A percentile compares a stretch with the other conserved stretches of the same genome.
phyloP scores from a whole-genome alignment of 2,113 vertebrate species.

The Tetraodon nigroviridis region DNA sequence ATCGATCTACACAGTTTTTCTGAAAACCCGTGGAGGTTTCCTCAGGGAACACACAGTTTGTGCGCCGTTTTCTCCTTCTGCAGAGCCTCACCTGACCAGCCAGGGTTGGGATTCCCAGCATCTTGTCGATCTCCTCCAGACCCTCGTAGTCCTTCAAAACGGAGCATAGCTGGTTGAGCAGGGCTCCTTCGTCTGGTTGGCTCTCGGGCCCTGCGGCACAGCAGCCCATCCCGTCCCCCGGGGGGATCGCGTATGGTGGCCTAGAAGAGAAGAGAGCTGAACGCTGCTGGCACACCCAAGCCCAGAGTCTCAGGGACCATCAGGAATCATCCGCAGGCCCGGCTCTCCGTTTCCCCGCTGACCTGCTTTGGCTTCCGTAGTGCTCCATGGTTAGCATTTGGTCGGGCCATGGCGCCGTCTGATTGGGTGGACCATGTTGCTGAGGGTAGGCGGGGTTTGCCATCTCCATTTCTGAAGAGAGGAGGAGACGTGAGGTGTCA shows the following conservation, averaged over 20 bases:
- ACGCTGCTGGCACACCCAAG: not conserved
- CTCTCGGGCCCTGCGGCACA: constrained; percentile 79
- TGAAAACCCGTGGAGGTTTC: too few relatives aligned
- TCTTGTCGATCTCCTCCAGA: constrained; percentile 94
- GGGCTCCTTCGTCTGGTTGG: constrained; percentile 84
- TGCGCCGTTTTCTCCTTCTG: not conserved
- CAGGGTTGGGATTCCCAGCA: constrained; percentile 91
- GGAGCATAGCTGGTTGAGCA: constrained; percentile 92
- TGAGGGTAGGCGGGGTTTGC: constrained; percentile 82
- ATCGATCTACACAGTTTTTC: too few relatives aligned
- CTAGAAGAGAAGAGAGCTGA: constrained; percentile 61
- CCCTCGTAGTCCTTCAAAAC: constrained; percentile 92
- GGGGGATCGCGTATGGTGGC: constrained; percentile 78
- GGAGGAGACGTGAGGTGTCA: not conserved
- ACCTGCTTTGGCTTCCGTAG: constrained; percentile 89
- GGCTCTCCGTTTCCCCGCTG: not conserved
- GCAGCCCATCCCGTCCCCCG: constrained; percentile 83
- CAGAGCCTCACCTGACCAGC: constrained; percentile 83
- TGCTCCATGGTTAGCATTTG: constrained; percentile 91
- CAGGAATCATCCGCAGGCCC: not conserved
- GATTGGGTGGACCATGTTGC: constrained; percentile 90
- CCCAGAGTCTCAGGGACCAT: too few relatives aligned
- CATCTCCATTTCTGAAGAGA: constrained; percentile 85
- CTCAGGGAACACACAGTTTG: too few relatives aligned
- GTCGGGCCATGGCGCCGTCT: constrained; percentile 93